Conservation (phyloP, 1,140 invertebrate species). For the Belonocnema kinseyi region DNA sequence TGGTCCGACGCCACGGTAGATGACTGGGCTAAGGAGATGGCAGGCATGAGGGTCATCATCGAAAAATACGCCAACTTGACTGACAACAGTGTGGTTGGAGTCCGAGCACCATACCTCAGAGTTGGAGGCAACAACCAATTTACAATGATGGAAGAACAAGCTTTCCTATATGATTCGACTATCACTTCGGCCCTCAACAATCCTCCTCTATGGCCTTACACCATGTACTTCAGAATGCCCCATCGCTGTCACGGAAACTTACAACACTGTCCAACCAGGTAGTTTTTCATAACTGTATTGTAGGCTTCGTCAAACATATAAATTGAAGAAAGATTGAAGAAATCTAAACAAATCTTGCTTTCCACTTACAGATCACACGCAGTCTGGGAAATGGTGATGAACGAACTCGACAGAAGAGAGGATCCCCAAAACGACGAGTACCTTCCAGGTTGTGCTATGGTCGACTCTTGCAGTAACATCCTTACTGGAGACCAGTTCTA, state of each 20-base stretch:
- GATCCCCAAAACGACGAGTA: constrained; percentile 94
- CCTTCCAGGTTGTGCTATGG: constrained; percentile 95
- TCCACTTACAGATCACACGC: constrained; percentile 80
- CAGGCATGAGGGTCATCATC: constrained; percentile 93
- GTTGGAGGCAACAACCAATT: constrained; percentile 98
- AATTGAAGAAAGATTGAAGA: neutral
- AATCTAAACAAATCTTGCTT: neutral
- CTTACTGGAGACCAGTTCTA: constrained; percentile 95
- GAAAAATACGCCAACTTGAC: constrained; percentile 96
- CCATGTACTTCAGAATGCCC: constrained; percentile 98
- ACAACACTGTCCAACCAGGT: constrained; percentile 93
- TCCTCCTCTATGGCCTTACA: constrained; percentile 97
- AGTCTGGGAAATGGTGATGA: constrained; percentile 99
- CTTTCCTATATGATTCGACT: constrained; percentile 96
- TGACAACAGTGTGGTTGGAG: constrained; percentile 95
- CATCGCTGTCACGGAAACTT: constrained; percentile 95
- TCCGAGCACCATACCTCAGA: constrained; percentile 93
- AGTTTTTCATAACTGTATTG: constrained; percentile 41
- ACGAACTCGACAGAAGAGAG: constrained; percentile 93
- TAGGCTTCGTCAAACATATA: neutral
- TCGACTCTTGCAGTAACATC: constrained; percentile 96
- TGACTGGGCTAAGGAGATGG: constrained; percentile 98
- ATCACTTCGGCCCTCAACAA: constrained; percentile 95
- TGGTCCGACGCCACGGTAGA: constrained; percentile 96
- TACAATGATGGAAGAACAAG: constrained; percentile 98